Percentiles rank a stretch among this genome's conserved stretches.
Evolutionary conservation across 2,797 vertebrate genomes (phyloP).

Genomic region (Microchirus variegatus): DNA sequence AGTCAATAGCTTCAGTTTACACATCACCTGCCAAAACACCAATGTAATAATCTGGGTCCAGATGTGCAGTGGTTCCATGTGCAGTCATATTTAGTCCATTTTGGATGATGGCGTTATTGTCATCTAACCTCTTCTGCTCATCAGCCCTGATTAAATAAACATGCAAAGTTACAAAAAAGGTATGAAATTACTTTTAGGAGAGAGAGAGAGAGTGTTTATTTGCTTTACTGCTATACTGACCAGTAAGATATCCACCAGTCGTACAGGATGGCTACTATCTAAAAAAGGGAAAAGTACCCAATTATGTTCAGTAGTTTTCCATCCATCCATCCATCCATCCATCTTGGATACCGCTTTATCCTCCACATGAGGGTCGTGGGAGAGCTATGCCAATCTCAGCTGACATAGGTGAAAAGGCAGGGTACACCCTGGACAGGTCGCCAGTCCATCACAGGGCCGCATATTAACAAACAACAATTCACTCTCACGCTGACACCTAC

Average conservation of each 20-base stretch:
- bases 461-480: no score
- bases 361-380: no score
- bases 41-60: constrained; percentile 74
- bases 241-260: constrained; percentile 98
- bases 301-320: neutral
- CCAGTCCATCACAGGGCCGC: no score
- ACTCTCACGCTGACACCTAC: no score
- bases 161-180: neutral
- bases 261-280: constrained; percentile 88
- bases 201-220: neutral
- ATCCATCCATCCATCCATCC: no score
- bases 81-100: constrained; percentile 42
- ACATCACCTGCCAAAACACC: constrained; percentile 75
- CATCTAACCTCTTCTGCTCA: constrained; percentile 64
- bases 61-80: constrained; percentile 34
- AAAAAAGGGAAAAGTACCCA: neutral
- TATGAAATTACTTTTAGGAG: neutral
- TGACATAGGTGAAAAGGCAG: no score
- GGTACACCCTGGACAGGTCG: no score
- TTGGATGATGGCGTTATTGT: neutral
- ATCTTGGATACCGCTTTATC: no score
- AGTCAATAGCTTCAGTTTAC: neutral
- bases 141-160: constrained; percentile 67
- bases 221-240: constrained; percentile 70
- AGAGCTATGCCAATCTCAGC: no score